Evolutionary conservation across 1,140 invertebrate species (phyloP).

Genomic region (Drosophila guanche): DNA sequence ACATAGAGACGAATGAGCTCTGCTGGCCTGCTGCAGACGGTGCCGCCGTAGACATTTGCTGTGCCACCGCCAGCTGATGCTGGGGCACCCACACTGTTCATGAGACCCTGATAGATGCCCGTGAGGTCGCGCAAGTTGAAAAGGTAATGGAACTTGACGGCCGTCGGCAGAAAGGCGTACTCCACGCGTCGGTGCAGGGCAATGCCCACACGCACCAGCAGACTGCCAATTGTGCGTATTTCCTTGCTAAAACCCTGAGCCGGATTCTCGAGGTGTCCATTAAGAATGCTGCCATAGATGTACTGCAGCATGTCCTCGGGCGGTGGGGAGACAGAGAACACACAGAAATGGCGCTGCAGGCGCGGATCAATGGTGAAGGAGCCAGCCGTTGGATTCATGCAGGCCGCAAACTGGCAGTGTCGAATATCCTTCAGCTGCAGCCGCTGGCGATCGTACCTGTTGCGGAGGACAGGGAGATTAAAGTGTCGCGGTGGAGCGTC

Average conservation of each 20-base stretch:
- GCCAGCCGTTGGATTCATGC: constrained; percentile 98
- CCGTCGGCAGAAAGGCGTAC: constrained; percentile 93
- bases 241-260: constrained; percentile 87
- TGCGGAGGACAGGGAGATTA: too few species aligned
- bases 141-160: constrained; percentile 97
- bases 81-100: constrained; percentile 83
- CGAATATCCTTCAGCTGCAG: constrained; percentile 95
- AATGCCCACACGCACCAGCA: constrained; percentile 91
- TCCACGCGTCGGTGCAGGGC: constrained; percentile 90
- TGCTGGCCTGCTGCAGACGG: constrained; percentile 86
- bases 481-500: background rate
- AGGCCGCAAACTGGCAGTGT: constrained; percentile 96
- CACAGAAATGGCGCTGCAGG: constrained; percentile 96
- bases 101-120: constrained; percentile 91
- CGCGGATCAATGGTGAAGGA: constrained; percentile 97
- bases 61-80: constrained; percentile 30
- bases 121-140: constrained; percentile 97
- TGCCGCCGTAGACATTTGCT: constrained; percentile 78
- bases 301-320: constrained; percentile 89
- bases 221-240: constrained; percentile 86
- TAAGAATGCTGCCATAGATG: constrained; percentile 94
- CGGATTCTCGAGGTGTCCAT: constrained; percentile 89
- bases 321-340: constrained; percentile 95
- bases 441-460: constrained; percentile 91
- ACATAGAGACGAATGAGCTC: constrained; percentile 93